These are phyloP conservation scores for Acinonyx jubatus DNA, from an alignment of 2,113 vertebrate species.

Conservation along the genomic window DNA sequence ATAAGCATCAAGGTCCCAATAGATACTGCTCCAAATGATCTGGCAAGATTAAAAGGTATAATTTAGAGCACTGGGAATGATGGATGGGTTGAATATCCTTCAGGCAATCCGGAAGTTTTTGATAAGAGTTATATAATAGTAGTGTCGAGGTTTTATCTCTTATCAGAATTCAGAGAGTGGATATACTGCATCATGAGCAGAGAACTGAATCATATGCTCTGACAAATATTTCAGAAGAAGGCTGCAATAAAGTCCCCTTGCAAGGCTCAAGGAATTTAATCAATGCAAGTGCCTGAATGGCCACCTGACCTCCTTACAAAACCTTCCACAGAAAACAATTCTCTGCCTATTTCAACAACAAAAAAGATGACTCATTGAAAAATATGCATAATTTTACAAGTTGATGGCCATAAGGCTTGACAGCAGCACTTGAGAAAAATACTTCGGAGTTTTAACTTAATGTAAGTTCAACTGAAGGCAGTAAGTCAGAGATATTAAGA, in stretches of 20 bases:
- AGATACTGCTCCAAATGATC: background rate
- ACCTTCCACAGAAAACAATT: background rate
- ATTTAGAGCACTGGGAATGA: constrained; percentile 45
- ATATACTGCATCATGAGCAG: background rate
- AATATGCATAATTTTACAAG: background rate
- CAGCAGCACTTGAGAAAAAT: background rate
- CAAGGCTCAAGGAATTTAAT: background rate
- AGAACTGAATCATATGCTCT: background rate
- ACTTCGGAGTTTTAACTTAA: background rate
- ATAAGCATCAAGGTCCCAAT: background rate
- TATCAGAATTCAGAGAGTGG: background rate
- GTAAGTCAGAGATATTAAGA: background rate
- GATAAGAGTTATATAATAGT: constrained; percentile 19
- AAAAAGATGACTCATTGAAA: background rate
- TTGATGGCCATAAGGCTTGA: background rate
- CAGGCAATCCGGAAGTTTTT: background rate
- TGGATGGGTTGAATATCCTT: background rate
- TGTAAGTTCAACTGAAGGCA: background rate
- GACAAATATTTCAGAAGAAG: background rate
- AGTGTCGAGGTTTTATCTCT: background rate
- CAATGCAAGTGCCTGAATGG: background rate
- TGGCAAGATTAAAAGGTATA: constrained; percentile 54
- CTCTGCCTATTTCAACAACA: background rate
- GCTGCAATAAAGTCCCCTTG: background rate
- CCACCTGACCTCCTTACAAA: background rate